These are phyloP conservation scores for Rissa tridactyla DNA, from an alignment of 2,113 vertebrate genomes.

Conservation along the genomic window DNA sequence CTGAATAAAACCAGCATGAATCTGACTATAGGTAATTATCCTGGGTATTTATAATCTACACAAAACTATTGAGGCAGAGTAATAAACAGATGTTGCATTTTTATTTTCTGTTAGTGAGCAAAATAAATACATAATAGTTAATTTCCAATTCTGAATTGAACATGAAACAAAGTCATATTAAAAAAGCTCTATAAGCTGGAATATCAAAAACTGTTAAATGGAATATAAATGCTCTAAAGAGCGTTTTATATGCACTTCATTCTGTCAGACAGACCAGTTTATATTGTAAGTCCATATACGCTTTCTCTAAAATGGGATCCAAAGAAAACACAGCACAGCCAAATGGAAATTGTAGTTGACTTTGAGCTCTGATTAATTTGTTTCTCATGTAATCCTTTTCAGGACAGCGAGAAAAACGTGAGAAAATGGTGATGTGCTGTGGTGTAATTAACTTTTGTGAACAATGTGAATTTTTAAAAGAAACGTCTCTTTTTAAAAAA, in stretches of 20 bases:
- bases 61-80: neutral
- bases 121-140: neutral
- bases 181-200: neutral
- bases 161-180: neutral
- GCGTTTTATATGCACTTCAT: neutral
- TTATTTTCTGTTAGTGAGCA: neutral
- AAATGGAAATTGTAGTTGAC: conserved; percentile 31
- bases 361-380: conserved; percentile 65
- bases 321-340: conserved; percentile 31
- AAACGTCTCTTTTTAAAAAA: too few relatives aligned
- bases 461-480: neutral
- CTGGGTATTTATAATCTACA: neutral
- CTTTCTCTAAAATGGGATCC: conserved; percentile 11
- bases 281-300: neutral
- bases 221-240: neutral
- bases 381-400: conserved; percentile 31
- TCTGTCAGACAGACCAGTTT: conserved; percentile 6
- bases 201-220: neutral
- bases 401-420: conserved; percentile 11
- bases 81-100: neutral
- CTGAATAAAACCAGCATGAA: neutral
- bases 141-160: neutral
- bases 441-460: neutral
- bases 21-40: neutral
- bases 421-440: conserved; percentile 21